phyloP scores from a whole-genome alignment of 2,797 vertebrate genomes.

The Agapornis canus region DNA sequence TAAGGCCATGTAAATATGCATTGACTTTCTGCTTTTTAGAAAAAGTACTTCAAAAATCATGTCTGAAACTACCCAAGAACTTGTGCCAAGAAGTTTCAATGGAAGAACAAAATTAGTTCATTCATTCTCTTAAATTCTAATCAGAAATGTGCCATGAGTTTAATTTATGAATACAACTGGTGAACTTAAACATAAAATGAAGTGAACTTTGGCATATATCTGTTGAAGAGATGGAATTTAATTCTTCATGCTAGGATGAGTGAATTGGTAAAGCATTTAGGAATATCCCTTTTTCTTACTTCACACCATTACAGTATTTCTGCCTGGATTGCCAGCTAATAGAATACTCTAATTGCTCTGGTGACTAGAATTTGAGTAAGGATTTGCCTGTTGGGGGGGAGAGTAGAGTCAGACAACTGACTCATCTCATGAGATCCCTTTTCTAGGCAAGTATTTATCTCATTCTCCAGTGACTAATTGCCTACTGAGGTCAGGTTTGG shows the following conservation, averaged over 20 bases:
- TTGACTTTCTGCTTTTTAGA: background rate
- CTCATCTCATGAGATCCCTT: background rate
- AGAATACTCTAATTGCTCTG: background rate
- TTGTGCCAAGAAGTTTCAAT: background rate
- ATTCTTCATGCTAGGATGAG: background rate
- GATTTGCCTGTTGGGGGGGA: background rate
- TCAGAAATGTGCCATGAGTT: conserved; percentile 2
- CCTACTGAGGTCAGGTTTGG: background rate
- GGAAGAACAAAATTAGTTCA: background rate
- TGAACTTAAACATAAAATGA: background rate
- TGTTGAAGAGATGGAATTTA: background rate
- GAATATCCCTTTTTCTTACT: conserved; percentile 31
- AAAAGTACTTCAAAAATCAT: background rate
- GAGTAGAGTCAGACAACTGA: background rate
- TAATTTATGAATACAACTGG: background rate
- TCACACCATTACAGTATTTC: background rate
- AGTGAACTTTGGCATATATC: conserved; percentile 10
- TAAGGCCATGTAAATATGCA: background rate
- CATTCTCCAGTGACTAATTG: background rate
- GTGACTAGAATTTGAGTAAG: conserved; percentile 26
- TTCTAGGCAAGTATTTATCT: conserved; percentile 2
- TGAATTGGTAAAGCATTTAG: background rate
- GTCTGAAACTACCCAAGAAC: background rate
- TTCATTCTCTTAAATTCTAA: background rate
- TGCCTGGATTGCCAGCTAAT: background rate